Base-by-base conservation (phyloP, 2,113 vertebrate genomes). In the Canis aureus region DNA sequence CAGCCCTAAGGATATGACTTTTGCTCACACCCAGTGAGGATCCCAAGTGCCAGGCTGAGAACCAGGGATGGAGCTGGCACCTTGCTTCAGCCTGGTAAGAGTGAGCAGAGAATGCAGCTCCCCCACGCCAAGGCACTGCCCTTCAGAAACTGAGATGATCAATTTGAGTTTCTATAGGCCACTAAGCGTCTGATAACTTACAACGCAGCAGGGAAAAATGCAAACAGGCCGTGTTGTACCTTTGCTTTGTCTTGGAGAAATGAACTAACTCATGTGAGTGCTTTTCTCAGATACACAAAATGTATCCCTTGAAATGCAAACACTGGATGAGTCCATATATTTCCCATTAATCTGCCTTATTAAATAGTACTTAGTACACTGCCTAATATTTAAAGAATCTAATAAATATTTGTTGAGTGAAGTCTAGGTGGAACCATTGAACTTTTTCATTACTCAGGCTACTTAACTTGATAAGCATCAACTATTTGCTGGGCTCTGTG, bases 261-360 rank as follows among this genome's bases (percentile, higher is more conserved):
- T 92, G 15, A 95, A 13, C 53, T 96, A 78, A 91, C 3, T 27
- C 27, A 88, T 43, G 25, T 2, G 74, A 67, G 7, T 11, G 0
- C 78, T 96, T 62, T 79, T 80, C 80, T 73, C 53, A 60, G 27
- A 73, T 60, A 69, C 25, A 55, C 49, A 35, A 86, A 94, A 79
- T 25, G 3, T 82, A 55, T 89, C 81, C 29, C 59, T 95, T 19
- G 84, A 85, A 57, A 11, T 57, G n/a, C 6, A 94, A 93, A 62
- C 0, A 49, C 19, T 85, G 38, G 23, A 80, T 64, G 20, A 27
- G 16, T 51, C 43, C 43, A 60, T 62, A 78, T 53, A 57, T 59
- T 59, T 85, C 43, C 32, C 10, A 92, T 74, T 91, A 23, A 67
- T 84, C 29, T 94, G 79, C 29, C 60, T 95, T 86, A 76, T 94